Base-by-base conservation (phyloP, 2,888 invertebrate genomes). In the Agonopterix alstromeriana region DNA sequence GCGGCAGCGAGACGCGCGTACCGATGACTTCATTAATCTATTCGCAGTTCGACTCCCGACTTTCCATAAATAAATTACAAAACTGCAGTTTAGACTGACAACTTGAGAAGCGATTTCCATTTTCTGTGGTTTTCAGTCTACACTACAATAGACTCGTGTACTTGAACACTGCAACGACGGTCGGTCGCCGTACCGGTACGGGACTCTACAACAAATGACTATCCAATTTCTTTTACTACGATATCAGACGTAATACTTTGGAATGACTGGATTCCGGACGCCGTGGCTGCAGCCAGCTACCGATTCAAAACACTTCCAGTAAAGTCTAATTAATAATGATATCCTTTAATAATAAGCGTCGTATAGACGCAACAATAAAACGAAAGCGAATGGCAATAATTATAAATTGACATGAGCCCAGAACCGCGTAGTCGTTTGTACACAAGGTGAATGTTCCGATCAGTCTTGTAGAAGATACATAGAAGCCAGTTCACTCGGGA, bases 351-450 rank as follows among this genome's bases (percentile, higher is more conserved):
- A n/a, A n/a, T n/a, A n/a, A n/a, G n/a, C 52, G 54, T 58, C 59
- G 56, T 63, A 63, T 2, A 52, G 45, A 42, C 48, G 44, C 14
- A 27, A 58, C 51, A 54, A 60, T 53, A 3, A 67, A 64, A 60
- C 49, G 57, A 58, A 60, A 69, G 61, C 60, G 66, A 67, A 63
- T 59, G 52, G 62, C 65, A 63, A 60, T 48, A 61, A 61, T 27
- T 69, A 67, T 61, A 75, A 85, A 86, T 85, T 86, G 86, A 86
- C 86, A 77, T 65, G 71, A 73, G 73, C 70, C 76, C 77, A 65
- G 69, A 77, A 70, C 63, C 70, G 66, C 67, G 65, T 63, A 56
- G 65, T 51, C 43, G 47, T 65, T 66, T 69, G 70, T 73, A 77
- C 75, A 73, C 70, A 65, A 74, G 73, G 74, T 80, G 81, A 80